These are phyloP conservation scores for Sinosuthora webbiana DNA, from an alignment of 2,113 vertebrate genomes.

Conservation along the genomic window DNA sequence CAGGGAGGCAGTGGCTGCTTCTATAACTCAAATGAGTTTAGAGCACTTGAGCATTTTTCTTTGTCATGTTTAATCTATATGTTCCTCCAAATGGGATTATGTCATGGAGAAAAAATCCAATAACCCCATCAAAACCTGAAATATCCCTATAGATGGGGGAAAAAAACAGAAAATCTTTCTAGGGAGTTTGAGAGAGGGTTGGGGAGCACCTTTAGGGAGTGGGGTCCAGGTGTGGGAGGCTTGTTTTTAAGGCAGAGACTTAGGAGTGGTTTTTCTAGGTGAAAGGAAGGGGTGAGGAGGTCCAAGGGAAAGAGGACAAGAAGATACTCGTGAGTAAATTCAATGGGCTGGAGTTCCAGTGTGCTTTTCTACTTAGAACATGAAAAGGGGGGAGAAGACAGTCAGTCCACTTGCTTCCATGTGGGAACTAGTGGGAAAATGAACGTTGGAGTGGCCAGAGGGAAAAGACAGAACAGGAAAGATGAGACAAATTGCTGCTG, in stretches of 20 bases:
- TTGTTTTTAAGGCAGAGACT: background rate
- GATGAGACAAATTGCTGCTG: background rate
- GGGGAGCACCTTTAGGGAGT: background rate
- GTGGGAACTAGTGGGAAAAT: background rate
- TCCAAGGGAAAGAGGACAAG: background rate
- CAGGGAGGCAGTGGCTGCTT: background rate
- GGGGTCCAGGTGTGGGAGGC: background rate
- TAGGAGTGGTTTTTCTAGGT: background rate
- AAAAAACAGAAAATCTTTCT: background rate
- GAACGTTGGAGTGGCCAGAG: background rate
- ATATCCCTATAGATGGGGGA: background rate
- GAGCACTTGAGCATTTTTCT: background rate
- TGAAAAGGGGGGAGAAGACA: background rate
- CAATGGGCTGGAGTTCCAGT: background rate
- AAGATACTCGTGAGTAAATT: background rate
- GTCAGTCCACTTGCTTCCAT: rapidly evolving
- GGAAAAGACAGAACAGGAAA: background rate
- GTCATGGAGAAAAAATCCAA: background rate
- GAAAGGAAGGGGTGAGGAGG: background rate
- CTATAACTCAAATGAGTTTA: background rate
- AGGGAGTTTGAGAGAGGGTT: background rate
- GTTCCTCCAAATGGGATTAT: background rate
- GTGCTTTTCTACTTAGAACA: background rate
- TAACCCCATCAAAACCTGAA: background rate
- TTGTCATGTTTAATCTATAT: background rate